Evolutionary conservation across 2,888 invertebrate species (phyloP).

Genomic region (Parnassius smintheus): DNA sequence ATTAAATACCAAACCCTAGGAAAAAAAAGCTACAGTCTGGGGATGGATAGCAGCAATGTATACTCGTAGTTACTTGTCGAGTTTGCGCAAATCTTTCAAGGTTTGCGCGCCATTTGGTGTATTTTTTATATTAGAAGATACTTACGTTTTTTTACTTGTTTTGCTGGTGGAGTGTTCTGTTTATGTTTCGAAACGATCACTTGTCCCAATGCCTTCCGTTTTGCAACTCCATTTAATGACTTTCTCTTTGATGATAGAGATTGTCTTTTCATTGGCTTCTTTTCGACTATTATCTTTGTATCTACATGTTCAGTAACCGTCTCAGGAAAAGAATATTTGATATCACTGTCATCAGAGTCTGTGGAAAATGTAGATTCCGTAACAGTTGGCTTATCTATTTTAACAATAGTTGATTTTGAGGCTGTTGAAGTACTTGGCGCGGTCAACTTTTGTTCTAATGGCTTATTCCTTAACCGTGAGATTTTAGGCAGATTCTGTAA

Average conservation of each 20-base stretch:
- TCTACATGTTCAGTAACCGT: slow-evolving; percentile 28
- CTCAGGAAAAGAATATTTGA: slow-evolving; percentile 72
- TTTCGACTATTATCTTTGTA: slow-evolving; percentile 24
- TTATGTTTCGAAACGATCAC: slow-evolving; percentile 44
- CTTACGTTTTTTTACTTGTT: slow-evolving; percentile 65
- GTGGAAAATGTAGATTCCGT: slow-evolving; percentile 49
- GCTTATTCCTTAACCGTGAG: slow-evolving; percentile 59
- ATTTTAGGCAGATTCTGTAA: slow-evolving; percentile 68
- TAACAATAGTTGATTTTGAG: slow-evolving; percentile 1
- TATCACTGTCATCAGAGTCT: slow-evolving; percentile 72
- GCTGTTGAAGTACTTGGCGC: slow-evolving; percentile 25
- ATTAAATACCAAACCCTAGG: no score
- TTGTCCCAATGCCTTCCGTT: slow-evolving; percentile 62
- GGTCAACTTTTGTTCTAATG: slow-evolving; percentile 47
- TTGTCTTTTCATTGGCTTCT: slow-evolving; percentile 46
- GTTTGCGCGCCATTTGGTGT: no score
- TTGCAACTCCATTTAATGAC: slow-evolving; percentile 58
- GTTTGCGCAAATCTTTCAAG: no score
- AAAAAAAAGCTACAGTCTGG: no score
- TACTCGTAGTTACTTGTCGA: no score
- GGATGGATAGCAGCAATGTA: no score
- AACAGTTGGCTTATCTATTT: slow-evolving; percentile 11
- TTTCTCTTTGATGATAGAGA: slow-evolving; percentile 56
- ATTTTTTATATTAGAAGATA: slow-evolving; percentile 30
- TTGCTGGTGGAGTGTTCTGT: slow-evolving; percentile 43